These are phyloP conservation scores for Argya squamiceps DNA, from an alignment of 2,797 vertebrate species.

Conservation along the genomic window DNA sequence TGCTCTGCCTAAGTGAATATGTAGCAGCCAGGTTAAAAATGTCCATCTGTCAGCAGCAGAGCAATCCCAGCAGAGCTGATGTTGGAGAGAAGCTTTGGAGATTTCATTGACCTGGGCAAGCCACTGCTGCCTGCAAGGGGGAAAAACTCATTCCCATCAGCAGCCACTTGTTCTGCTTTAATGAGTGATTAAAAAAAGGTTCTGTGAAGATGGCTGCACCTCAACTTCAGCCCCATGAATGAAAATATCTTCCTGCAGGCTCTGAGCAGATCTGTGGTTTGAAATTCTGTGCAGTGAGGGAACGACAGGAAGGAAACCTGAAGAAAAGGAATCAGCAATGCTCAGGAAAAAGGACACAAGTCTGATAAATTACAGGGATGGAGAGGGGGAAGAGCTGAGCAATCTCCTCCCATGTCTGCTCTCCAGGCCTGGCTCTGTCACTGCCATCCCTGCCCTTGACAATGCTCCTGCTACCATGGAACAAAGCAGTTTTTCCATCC, in stretches of 20 bases:
- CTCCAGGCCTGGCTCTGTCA: not conserved
- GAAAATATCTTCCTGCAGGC: not conserved
- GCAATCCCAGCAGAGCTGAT: not conserved
- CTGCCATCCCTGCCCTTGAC: not conserved
- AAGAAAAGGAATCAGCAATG: not conserved
- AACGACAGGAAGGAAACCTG: not conserved
- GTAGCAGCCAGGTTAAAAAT: not conserved
- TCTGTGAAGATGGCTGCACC: slow-evolving; percentile 30
- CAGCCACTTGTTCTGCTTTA: slow-evolving; percentile 17
- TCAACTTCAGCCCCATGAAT: not conserved
- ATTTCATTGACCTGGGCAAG: slow-evolving; percentile 17
- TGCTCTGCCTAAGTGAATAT: not conserved
- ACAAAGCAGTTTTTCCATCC: not conserved
- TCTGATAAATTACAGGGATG: not conserved
- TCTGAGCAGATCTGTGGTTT: not conserved
- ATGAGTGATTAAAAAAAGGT: slow-evolving; percentile 54
- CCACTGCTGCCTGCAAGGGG: not conserved
- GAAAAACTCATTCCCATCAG: not conserved
- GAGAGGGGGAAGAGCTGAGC: not conserved
- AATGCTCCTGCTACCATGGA: not conserved
- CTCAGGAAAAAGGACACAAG: not conserved
- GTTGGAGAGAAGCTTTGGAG: not conserved
- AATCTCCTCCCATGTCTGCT: not conserved
- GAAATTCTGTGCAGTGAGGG: not conserved
- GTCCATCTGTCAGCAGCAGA: not conserved